Conservation (phyloP, 2,113 vertebrate species). For the Butorides virescens region DNA sequence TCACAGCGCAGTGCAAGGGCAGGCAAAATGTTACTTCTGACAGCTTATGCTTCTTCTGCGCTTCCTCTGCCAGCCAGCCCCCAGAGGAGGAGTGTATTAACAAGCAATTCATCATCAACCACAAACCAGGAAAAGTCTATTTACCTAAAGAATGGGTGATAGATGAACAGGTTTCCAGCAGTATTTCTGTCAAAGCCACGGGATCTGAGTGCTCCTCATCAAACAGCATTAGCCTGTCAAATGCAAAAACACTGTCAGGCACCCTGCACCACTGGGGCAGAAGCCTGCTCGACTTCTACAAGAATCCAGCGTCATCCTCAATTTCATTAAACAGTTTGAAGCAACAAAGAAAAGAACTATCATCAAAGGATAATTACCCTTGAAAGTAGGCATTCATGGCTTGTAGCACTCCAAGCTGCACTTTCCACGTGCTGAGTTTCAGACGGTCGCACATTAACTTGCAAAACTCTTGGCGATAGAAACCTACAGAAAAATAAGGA, state of each 20-base stretch:
- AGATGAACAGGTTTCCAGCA: conserved; percentile 88
- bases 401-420: conserved; percentile 90
- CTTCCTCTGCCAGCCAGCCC: not conserved
- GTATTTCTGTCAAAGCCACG: conserved; percentile 83
- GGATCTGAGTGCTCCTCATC: conserved; percentile 82
- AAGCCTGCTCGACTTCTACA: not conserved
- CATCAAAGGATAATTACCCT: conserved; percentile 74
- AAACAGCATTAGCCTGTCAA: conserved; percentile 85
- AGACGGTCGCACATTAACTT: conserved; percentile 90
- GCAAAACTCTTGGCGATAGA: conserved; percentile 87
- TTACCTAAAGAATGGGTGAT: conserved; percentile 90
- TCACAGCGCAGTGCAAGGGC: not conserved
- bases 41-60: not conserved
- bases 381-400: conserved; percentile 92
- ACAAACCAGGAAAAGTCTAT: not conserved
- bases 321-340: not conserved
- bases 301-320: not conserved
- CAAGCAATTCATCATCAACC: not conserved
- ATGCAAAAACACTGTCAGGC: conserved; percentile 7
- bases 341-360: not conserved
- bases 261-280: not conserved
- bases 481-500: conserved; percentile 67
- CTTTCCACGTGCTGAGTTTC: conserved; percentile 94
- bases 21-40: not conserved
- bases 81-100: not conserved